Evolutionary conservation across 92 coral and sea anemone species (phyloP).

Genomic region (Zoanthus sansibaricus): DNA sequence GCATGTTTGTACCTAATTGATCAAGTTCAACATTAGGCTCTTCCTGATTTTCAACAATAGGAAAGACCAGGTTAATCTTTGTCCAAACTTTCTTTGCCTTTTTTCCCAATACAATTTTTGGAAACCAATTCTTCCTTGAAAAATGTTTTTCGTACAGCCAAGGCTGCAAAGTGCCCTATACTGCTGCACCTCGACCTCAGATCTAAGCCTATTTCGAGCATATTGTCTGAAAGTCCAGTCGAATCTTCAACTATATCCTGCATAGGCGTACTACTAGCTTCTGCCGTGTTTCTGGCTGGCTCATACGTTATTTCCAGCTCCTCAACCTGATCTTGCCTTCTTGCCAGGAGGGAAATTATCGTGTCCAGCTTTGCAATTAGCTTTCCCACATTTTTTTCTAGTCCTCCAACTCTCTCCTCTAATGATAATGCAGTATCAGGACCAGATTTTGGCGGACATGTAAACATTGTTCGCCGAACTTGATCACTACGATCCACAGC

Average conservation of each 20-base stretch:
- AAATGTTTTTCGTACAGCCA: not conserved
- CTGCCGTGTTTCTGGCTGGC: not conserved
- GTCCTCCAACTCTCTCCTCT: not conserved
- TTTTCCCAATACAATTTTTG: not conserved
- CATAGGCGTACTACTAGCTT: not conserved
- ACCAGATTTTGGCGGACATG: not conserved
- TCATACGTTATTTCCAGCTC: not conserved
- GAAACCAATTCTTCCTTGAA: not conserved
- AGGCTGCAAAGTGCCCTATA: constrained; percentile 2
- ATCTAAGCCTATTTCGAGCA: not conserved
- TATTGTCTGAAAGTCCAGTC: not conserved
- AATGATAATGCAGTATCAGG: not conserved
- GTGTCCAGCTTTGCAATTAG: not conserved
- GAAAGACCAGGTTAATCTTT: not conserved
- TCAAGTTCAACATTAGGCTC: no score
- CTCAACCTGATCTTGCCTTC: not conserved
- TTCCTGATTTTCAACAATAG: not conserved
- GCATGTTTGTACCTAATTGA: no score
- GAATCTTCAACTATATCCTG: not conserved
- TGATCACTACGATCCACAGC: not conserved
- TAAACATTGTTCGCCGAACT: not conserved
- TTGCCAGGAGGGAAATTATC: not conserved
- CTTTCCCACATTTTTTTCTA: not conserved
- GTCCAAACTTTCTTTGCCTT: not conserved
- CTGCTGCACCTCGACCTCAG: not conserved